Conservation (phyloP, 37 sponge, comb jelly and placozoan species). For the Haliclona indistincta region DNA sequence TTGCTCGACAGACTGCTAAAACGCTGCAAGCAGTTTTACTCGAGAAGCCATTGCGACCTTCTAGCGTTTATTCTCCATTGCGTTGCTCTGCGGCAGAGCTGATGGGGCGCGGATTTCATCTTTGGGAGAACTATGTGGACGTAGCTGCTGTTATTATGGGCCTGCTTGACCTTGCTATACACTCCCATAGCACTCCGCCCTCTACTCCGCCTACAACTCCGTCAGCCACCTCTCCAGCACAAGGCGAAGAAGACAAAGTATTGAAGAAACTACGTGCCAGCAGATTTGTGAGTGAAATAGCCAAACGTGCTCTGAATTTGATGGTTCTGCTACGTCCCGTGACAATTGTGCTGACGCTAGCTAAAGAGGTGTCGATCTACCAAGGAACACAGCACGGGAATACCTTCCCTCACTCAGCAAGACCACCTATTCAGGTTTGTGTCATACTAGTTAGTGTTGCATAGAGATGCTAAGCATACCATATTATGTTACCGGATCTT, state of each 20-base stretch:
- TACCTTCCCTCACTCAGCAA: conserved; percentile 70
- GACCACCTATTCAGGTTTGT: conserved; percentile 58
- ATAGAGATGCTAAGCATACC: too few species aligned
- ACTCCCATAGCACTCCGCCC: conserved; percentile 14
- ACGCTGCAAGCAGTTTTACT: conserved; percentile 74
- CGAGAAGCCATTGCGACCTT: conserved; percentile 42
- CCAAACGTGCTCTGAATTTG: conserved; percentile 74
- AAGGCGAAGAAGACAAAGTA: background rate
- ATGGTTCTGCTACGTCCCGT: conserved; percentile 63
- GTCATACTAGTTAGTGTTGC: background rate
- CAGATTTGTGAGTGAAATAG: conserved; percentile 47
- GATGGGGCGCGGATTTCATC: conserved; percentile 86
- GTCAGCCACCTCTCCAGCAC: background rate
- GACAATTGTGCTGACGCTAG: conserved; percentile 70
- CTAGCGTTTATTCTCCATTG: conserved; percentile 59
- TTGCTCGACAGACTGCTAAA: conserved; percentile 70
- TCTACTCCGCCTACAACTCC: background rate
- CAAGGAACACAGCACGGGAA: conserved; percentile 64
- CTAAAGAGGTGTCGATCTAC: conserved; percentile 78
- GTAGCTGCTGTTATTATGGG: conserved; percentile 63
- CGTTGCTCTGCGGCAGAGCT: conserved; percentile 85
- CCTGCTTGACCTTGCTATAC: conserved; percentile 68
- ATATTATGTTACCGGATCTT: too few species aligned
- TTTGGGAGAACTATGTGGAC: conserved; percentile 88
- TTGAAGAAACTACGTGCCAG: background rate